Conservation (phyloP, 2,888 invertebrate species). For the Actias luna region DNA sequence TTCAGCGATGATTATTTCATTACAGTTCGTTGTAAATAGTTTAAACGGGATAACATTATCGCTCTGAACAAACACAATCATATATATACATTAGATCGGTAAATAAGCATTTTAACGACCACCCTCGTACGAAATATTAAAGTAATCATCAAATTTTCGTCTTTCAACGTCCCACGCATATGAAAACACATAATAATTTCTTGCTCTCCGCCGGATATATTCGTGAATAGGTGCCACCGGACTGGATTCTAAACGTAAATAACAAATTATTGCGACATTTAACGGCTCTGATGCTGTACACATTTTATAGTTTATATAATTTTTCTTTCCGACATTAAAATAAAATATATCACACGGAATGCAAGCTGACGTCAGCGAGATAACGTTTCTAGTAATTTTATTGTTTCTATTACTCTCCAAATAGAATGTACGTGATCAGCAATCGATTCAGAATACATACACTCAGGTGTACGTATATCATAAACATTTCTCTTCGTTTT, state of each 20-base stretch:
- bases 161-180: slow-evolving; percentile 23
- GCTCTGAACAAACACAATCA: neutral
- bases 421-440: slow-evolving; percentile 30
- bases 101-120: slow-evolving; percentile 14
- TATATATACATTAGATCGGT: neutral
- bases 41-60: neutral
- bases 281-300: slow-evolving; percentile 37
- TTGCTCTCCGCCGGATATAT: slow-evolving; percentile 36
- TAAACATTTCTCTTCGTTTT: neutral
- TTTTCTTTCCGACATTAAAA: slow-evolving; percentile 30
- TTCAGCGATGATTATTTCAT: neutral
- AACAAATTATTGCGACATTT: slow-evolving; percentile 54
- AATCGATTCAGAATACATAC: neutral
- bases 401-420: slow-evolving; percentile 36
- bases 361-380: slow-evolving; percentile 45
- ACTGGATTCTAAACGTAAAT: slow-evolving; percentile 50
- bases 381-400: slow-evolving; percentile 35
- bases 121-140: slow-evolving; percentile 17
- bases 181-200: slow-evolving; percentile 37
- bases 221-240: slow-evolving; percentile 39
- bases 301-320: slow-evolving; percentile 31
- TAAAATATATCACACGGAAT: slow-evolving; percentile 34
- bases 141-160: slow-evolving; percentile 35
- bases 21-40: neutral
- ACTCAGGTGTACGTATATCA: neutral